phyloP scores from a whole-genome alignment of 1,140 invertebrate genomes.

The Paraescarpia echinospica region DNA sequence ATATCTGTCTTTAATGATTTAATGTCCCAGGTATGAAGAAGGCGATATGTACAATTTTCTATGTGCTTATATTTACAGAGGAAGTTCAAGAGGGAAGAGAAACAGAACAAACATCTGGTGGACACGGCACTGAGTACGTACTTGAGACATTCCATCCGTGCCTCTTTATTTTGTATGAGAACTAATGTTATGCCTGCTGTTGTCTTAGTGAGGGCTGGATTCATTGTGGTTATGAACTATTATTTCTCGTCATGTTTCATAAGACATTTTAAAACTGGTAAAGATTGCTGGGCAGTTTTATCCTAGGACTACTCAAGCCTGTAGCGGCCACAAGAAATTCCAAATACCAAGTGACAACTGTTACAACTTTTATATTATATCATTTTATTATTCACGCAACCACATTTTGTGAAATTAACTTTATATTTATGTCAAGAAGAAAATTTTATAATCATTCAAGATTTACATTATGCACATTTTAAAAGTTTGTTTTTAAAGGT shows the following conservation, averaged over 20 bases:
- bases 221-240: neutral
- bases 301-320: neutral
- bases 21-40: neutral
- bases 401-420: no score
- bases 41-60: neutral
- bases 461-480: no score
- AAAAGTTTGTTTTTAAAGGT: neutral
- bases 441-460: no score
- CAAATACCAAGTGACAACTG: no score
- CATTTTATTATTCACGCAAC: no score
- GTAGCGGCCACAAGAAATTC: neutral
- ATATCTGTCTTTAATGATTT: neutral
- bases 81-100: conserved; percentile 73
- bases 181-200: neutral
- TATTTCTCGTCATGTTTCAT: neutral
- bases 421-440: no score
- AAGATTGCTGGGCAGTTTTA: neutral
- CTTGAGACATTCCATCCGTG: neutral
- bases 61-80: conserved; percentile 51
- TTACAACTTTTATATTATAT: no score
- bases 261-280: neutral
- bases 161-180: neutral
- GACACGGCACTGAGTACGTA: conserved; percentile 62
- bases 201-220: neutral
- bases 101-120: conserved; percentile 61